Conservation (phyloP, 2,113 vertebrate species). For the Cranoglanis bouderius region DNA sequence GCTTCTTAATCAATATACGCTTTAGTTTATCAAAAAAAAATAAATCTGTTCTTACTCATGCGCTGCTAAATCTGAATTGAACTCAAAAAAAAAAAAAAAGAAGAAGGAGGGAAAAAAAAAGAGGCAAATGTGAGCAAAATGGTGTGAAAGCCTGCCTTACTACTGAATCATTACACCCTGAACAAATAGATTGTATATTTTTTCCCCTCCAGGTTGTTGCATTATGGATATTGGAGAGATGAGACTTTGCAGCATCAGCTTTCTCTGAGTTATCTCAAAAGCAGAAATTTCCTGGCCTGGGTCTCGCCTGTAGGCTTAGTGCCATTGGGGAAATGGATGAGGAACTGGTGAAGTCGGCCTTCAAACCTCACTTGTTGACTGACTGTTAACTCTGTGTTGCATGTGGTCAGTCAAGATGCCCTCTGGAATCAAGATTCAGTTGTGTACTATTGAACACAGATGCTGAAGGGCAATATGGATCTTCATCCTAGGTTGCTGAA, state of each 20-base stretch:
- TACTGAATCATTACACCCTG: neutral
- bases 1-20: constrained; percentile 20
- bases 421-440: neutral
- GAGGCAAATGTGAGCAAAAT: neutral
- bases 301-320: constrained; percentile 36
- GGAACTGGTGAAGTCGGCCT: constrained; percentile 24
- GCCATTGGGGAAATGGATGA: constrained; percentile 43
- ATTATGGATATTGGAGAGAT: constrained; percentile 19
- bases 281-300: constrained; percentile 24
- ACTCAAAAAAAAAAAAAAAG: neutral
- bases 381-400: constrained; percentile 7
- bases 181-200: neutral
- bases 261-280: constrained; percentile 23
- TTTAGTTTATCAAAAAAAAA: neutral
- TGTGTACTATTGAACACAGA: neutral
- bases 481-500: neutral
- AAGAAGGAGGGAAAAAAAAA: too few species aligned
- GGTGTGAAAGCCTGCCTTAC: neutral
- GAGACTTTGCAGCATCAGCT: constrained; percentile 41
- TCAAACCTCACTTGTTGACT: constrained; percentile 24
- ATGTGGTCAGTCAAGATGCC: constrained; percentile 3
- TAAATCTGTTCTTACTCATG: too few species aligned
- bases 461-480: neutral
- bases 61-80: neutral
- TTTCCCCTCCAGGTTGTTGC: constrained; percentile 5